Evolutionary conservation across 2,888 invertebrate species (phyloP), one percentile per base, ranked within the genome.

Genomic region (Lycia hirtaria): DNA sequence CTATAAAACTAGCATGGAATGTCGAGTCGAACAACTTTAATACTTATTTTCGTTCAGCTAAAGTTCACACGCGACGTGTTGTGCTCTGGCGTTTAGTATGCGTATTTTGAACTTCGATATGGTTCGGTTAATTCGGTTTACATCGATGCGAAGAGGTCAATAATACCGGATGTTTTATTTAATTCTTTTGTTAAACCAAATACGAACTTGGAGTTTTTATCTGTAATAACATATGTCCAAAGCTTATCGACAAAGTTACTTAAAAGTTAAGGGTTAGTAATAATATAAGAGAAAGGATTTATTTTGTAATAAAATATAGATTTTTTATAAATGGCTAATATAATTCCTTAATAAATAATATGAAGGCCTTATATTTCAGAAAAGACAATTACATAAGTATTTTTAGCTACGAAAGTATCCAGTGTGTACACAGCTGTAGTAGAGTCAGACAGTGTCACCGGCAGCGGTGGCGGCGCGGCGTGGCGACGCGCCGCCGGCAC

Each of bases 1-100:
- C 72, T 78, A 79, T 80, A 76, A 41, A 76, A 73, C 75, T 75
- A 71, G 68, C 61, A 67, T 69, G 54, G 58, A 56, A 56, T 58
- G 64, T 72, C 56, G 43, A 56, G 64, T 64, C 71, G 69, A 59
- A 50, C 69, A 57, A 80, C 63, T 76, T 68, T 69, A 64, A 69
- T 67, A 78, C 75, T 71, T 85, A 80, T 75, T 64, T 49, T 64
- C 12, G 63, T 56, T 41, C 14, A 41, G 2, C 63, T 77, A 68
- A 71, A 77, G 75, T 61, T 60, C 48, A 43, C 67, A 59, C 71
- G 50, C 53, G 35, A 59, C 57, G 22, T 12, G 4, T n/a, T 12
- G 9, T 17, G 10, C 20, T n/a, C 22, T 56, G 35, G 33, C 56
- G 44, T 62, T 51, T 40, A 47, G 28, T 53, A 54, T 58, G 58